Base-by-base conservation (phyloP, 2,888 invertebrate species). In the Desoria tigrina region DNA sequence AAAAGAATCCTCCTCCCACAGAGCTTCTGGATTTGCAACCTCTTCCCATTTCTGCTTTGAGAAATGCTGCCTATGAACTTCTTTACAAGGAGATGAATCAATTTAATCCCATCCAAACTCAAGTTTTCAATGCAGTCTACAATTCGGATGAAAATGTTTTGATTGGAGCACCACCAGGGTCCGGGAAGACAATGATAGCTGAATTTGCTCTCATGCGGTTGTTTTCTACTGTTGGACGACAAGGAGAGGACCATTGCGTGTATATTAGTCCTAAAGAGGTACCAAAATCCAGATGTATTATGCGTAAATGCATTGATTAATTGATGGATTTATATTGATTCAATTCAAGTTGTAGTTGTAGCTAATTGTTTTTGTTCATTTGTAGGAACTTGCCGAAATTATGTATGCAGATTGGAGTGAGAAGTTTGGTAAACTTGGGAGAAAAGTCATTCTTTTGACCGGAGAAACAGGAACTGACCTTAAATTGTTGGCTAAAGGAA, bases 101-200 rank as follows among this genome's bases (percentile, higher is more conserved):
- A 80, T 98, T 99, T 81, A 99, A 99, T 82, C 96, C 99, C 0
- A 97, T 99, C 66, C 99, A 99, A 81, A 99, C 99, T 0, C 87
- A 91, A 84, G 97, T 98, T 6, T 99, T 99, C 83, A 98, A 98
- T 80, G 93, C 97, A 0, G 91, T 98, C 0, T 99, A 97, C 83
- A 97, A 97, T 80, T 92, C 92, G 1, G 97, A 99, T 79, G 99
- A 99, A 79, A 99, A 97, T 81, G 92, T 98, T 9, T 95, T 98
- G 80, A 89, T 99, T 67, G 94, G 94, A 0, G 94, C 94, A 0
- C 94, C 94, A 0, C 90, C 92, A 0, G 94, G 94, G 1, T 92
- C 93, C 0, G 81, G 82, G 65, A 96, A 82, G 94, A 95, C 0
- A 1, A 91, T 95, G 14, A 89, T 97, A 61, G 97, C 94, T 0